phyloP scores from a whole-genome alignment of 1,140 invertebrate species.

The Procambarus clarkii region DNA sequence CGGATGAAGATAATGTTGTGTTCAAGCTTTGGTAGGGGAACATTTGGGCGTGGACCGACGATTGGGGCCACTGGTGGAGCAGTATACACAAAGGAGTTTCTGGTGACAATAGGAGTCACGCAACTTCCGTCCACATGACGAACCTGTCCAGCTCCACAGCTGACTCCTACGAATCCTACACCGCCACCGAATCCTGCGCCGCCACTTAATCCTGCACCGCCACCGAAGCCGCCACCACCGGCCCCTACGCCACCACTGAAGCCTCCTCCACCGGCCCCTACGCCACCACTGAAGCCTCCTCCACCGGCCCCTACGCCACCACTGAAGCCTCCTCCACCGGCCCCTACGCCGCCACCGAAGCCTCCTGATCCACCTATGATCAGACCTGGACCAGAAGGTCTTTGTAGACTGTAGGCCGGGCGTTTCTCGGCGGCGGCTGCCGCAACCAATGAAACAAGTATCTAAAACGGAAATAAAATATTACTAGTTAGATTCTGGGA shows the following conservation, averaged over 20 bases:
- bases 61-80: background rate
- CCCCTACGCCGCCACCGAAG: too few relatives aligned
- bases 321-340: background rate
- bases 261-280: background rate
- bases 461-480: background rate
- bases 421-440: background rate
- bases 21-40: constrained; percentile 17
- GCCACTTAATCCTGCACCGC: background rate
- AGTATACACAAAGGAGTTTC: constrained; percentile 13
- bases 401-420: background rate
- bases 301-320: background rate
- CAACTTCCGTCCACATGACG: constrained; percentile 36
- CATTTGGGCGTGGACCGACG: background rate
- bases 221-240: background rate
- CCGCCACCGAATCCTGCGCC: background rate
- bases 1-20: constrained; percentile 41
- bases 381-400: background rate
- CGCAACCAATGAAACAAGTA: background rate
- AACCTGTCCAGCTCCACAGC: constrained; percentile 16
- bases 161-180: background rate
- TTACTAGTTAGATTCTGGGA: too few relatives aligned
- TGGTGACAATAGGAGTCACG: constrained; percentile 30
- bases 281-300: background rate
- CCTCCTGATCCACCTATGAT: background rate
- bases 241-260: too few relatives aligned